Evolutionary conservation across 2,888 invertebrate species (phyloP).

Genomic region (Clitarchus hookeri): DNA sequence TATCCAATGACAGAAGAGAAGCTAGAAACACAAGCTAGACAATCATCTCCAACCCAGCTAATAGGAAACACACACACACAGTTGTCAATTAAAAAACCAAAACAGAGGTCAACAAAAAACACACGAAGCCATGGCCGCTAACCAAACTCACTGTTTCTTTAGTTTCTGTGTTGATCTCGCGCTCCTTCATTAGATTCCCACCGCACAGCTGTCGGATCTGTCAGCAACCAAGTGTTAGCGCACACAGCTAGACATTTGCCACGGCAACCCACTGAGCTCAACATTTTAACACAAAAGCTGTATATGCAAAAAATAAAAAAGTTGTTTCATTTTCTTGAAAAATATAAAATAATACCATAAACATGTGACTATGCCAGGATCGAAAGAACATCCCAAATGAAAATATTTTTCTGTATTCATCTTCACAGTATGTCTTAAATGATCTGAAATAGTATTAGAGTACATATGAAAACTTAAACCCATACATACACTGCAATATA

Average conservation of each 20-base stretch:
- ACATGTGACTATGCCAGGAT: too few relatives aligned
- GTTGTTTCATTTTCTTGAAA: constrained; percentile 39
- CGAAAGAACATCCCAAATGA: too few relatives aligned
- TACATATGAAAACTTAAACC: too few relatives aligned
- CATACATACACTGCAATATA: too few relatives aligned
- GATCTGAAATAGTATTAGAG: too few relatives aligned
- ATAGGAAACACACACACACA: constrained; percentile 1
- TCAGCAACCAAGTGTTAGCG: constrained; percentile 48
- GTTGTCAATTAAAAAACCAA: neutral
- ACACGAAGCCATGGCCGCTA: constrained; percentile 17
- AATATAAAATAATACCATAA: constrained; percentile 30
- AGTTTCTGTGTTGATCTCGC: constrained; percentile 69
- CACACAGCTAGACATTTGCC: neutral
- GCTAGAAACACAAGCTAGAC: neutral
- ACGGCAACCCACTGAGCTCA: neutral
- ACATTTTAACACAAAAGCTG: too few relatives aligned
- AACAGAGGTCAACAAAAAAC: constrained; percentile 17
- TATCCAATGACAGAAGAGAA: constrained; percentile 10
- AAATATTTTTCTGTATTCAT: too few relatives aligned
- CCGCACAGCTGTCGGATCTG: constrained; percentile 78
- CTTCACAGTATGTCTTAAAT: too few relatives aligned
- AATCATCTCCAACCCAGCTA: neutral
- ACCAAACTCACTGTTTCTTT: constrained; percentile 69
- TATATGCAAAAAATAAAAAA: constrained; percentile 44
- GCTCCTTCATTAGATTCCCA: constrained; percentile 64